Conservation (phyloP, 2,797 vertebrate species). For the Ctenopoma kingsleyae region DNA sequence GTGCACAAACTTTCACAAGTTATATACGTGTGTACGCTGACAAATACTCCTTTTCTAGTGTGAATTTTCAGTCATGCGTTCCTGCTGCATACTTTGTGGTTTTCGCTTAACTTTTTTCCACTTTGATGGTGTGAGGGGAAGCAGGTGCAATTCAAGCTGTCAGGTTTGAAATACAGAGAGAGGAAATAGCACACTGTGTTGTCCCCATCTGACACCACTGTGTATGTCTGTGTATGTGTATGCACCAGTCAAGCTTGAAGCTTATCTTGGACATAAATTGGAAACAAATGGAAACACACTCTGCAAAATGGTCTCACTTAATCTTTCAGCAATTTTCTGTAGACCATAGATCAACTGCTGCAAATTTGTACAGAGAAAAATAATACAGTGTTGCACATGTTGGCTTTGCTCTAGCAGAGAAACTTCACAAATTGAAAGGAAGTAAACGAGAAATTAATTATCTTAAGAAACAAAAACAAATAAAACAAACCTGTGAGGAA, state of each 20-base stretch:
- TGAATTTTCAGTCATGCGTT: conserved; percentile 36
- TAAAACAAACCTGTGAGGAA: conserved; percentile 8
- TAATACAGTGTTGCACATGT: neutral
- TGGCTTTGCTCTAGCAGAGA: neutral
- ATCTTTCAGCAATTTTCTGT: conserved; percentile 26
- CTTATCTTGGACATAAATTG: conserved; percentile 70
- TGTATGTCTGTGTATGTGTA: conserved; percentile 9
- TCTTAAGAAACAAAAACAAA: neutral
- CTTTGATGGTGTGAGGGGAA: conserved; percentile 66
- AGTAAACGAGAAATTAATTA: conserved; percentile 8
- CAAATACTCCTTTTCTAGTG: conserved; percentile 11
- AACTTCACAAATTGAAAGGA: conserved; percentile 9
- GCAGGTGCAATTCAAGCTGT: conserved; percentile 77
- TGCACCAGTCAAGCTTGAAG: conserved; percentile 39
- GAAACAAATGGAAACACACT: conserved; percentile 65
- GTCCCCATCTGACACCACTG: conserved; percentile 71
- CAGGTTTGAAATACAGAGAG: conserved; percentile 70
- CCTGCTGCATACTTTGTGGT: conserved; percentile 49
- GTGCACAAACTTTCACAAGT: neutral
- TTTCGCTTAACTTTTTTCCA: conserved; percentile 63
- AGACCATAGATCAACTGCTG: conserved; percentile 15
- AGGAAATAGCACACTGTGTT: conserved; percentile 73
- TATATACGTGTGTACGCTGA: conserved; percentile 10
- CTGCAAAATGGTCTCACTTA: conserved; percentile 41
- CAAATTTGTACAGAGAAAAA: neutral